phyloP scores from a whole-genome alignment of 1,140 invertebrate species.

The Drosophila pseudoobscura region DNA sequence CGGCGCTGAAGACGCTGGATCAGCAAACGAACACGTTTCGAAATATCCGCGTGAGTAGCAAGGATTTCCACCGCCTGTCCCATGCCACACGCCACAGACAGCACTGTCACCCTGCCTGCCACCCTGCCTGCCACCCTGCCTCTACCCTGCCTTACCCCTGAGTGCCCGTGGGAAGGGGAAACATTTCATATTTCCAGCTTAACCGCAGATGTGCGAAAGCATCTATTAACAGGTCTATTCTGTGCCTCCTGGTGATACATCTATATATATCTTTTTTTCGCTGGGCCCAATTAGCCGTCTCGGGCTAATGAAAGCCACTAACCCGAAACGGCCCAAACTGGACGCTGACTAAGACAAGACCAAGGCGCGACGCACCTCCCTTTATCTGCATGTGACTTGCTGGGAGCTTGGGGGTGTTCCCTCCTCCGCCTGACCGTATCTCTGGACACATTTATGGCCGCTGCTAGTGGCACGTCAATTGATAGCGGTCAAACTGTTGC shows the following conservation, averaged over 20 bases:
- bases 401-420: too few species aligned
- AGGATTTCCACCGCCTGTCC: conserved; percentile 40
- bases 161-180: too few species aligned
- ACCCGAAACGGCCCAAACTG: conserved; percentile 1
- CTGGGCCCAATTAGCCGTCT: conserved; percentile 17
- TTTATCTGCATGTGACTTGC: too few species aligned
- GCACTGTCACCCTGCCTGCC: not conserved
- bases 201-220: conserved; percentile 15
- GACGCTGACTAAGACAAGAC: not conserved
- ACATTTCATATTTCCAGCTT: conserved; percentile 10
- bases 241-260: not conserved
- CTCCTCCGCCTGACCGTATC: too few species aligned
- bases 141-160: too few species aligned
- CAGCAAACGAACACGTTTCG: conserved; percentile 77
- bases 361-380: too few species aligned
- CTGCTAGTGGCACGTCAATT: too few species aligned
- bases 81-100: not conserved
- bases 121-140: too few species aligned
- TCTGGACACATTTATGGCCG: too few species aligned
- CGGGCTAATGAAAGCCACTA: conserved; percentile 13
- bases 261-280: not conserved
- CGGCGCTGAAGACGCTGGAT: conserved; percentile 66
- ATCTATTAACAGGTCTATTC: not conserved
- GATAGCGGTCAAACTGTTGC: too few species aligned
- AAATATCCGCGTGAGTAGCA: conserved; percentile 83